Evolutionary conservation across 2,888 invertebrate genomes (phyloP), one percentile per base, ranked within the genome.

Genomic region (Conistra vaccinii): DNA sequence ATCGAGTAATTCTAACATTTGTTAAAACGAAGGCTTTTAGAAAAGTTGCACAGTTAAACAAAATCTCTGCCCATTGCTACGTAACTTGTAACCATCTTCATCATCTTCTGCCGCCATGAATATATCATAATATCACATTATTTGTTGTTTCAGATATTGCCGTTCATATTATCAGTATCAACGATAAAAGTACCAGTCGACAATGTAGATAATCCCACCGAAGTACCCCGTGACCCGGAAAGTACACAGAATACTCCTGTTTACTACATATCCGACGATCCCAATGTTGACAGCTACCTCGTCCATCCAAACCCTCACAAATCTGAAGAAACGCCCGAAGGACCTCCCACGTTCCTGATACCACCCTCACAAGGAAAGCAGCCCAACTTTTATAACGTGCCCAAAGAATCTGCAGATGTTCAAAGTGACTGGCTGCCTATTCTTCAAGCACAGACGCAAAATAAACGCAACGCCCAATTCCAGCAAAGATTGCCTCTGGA

Each of bases 371-470:
- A 89, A 74, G 91, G 90, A 42, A 90, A 89, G 74, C 91, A 92
- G 77, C 78, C 87, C 4, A 91, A 93, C 58, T 93, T 92, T 66
- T 92, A 92, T 48, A 62, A 73, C 39, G 86, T 89, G 20, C 92
- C 94, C 2, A 90, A 91, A 35, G 92, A 93, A 77, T 84, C 93
- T 0, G 92, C 55, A 39, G 85, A 88, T 2, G 90, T 91, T 55
- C 95, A 96, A 84, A 91, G 92, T 5, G 96, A 96, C 61, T 96
- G 96, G 96, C 92, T 94, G 83, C 96, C 96, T 3, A 94, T 96
- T 69, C 90, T 96, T 69, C 90, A 94, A 83, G 74, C 69, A 66
- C 75, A 76, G 39, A 74, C 80, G 0, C 81, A 84, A 76, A 88
- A 39, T 42, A 78, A 85, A 83, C 73, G 89, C 55, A 84, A 84